Evolutionary conservation across 2,888 invertebrate genomes (phyloP).

Genomic region (Limnephilus rhombicus): DNA sequence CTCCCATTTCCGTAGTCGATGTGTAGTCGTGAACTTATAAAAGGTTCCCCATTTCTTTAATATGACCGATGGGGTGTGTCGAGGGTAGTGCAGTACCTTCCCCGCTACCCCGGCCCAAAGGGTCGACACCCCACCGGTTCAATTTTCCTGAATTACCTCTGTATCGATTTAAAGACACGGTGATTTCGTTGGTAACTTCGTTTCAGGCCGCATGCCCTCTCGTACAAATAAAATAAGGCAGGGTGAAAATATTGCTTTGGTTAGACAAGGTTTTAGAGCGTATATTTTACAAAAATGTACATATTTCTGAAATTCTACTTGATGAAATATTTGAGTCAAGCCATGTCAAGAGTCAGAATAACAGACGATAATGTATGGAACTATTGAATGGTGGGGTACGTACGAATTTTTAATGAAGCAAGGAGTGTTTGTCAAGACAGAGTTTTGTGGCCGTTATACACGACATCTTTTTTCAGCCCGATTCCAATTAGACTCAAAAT

Average conservation of each 20-base stretch:
- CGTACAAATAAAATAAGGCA: neutral
- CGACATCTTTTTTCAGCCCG: too few species aligned
- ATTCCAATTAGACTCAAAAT: too few species aligned
- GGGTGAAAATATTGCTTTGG: neutral
- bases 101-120: neutral
- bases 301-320: too few species aligned
- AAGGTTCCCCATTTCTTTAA: slow-evolving; percentile 4
- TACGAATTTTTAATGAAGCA: too few species aligned
- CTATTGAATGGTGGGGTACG: too few species aligned
- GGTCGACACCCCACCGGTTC: slow-evolving; percentile 34
- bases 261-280: neutral
- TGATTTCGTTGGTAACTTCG: slow-evolving; percentile 40
- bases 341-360: too few species aligned
- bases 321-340: too few species aligned
- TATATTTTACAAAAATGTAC: too few species aligned
- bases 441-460: too few species aligned
- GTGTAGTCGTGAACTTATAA: neutral
- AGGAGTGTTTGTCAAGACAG: too few species aligned
- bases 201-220: slow-evolving; percentile 55
- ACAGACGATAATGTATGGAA: too few species aligned
- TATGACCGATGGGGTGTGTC: slow-evolving; percentile 18
- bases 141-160: slow-evolving; percentile 43
- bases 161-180: slow-evolving; percentile 52
- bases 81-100: neutral
- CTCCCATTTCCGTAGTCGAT: neutral